phyloP scores from a whole-genome alignment of 2,888 invertebrate species.

The Eumerus sabulonum region DNA sequence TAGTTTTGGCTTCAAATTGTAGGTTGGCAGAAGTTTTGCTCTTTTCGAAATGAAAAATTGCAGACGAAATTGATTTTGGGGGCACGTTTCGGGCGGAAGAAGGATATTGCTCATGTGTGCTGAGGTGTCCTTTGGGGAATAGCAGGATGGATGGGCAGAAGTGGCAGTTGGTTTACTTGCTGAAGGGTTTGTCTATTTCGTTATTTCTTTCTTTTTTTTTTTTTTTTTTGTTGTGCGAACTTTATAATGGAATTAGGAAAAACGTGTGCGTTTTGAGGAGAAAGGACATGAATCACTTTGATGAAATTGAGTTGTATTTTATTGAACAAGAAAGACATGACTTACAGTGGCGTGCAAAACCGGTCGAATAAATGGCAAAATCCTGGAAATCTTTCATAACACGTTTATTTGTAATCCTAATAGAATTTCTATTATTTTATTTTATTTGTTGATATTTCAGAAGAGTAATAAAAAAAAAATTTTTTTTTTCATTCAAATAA shows the following conservation, averaged over 20 bases:
- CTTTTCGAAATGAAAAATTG: slow-evolving; percentile 56
- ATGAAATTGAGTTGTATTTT: slow-evolving; percentile 59
- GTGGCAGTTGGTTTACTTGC: slow-evolving; percentile 18
- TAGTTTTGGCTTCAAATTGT: slow-evolving; percentile 28
- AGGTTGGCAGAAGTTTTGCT: slow-evolving; percentile 16
- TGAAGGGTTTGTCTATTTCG: slow-evolving; percentile 38
- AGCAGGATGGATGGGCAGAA: not conserved
- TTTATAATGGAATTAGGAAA: slow-evolving; percentile 61
- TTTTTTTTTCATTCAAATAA: too few relatives aligned
- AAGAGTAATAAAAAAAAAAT: too few relatives aligned
- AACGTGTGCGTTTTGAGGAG: slow-evolving; percentile 13
- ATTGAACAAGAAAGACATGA: slow-evolving; percentile 35
- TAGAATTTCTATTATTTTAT: too few relatives aligned
- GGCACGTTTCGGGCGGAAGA: slow-evolving; percentile 39
- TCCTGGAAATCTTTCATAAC: too few relatives aligned
- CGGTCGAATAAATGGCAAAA: slow-evolving; percentile 16
- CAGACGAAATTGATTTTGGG: slow-evolving; percentile 58
- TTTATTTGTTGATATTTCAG: too few relatives aligned
- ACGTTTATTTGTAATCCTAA: too few relatives aligned
- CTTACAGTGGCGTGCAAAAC: slow-evolving; percentile 13
- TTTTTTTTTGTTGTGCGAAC: slow-evolving; percentile 8
- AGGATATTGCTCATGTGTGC: slow-evolving; percentile 17
- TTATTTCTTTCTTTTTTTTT: slow-evolving; percentile 3
- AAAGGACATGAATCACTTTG: slow-evolving; percentile 55
- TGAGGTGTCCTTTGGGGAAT: slow-evolving; percentile 55